Evolutionary conservation across 2,888 invertebrate genomes (phyloP), one percentile per base, ranked within the genome.

Genomic region (Rotaria socialis): DNA sequence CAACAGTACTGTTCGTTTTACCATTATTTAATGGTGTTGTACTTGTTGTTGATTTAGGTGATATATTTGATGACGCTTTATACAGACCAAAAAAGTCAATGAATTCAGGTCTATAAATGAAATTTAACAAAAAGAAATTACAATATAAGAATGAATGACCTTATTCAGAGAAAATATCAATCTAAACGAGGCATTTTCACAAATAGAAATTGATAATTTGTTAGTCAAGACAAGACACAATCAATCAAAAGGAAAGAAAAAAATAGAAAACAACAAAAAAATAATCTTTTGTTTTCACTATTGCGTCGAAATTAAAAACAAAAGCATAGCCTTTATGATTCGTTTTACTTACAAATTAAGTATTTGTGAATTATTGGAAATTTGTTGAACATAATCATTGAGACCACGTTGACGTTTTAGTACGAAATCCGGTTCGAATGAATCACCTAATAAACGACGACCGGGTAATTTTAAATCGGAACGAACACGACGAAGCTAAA

Each of bases 381-480:
- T 24, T n/a, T 85, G 58, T 67, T 86, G 85, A 24, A 85, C 67
- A 75, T 75, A 86, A 41, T 47, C 22, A n/a, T 86, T 85, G 22
- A 86, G 41, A 27, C 52, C 85, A 35, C 43, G 41, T 43, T 74
- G 67, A 52, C 86, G 43, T 52, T 86, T 86, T 24, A 67, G 16
- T 41, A 86, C 85, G n/a, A 86, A 86, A 41, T 75, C 74, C 1
- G 60, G 55, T 85, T 85, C 84, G 24, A 86, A 86, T 7, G 85
- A 85, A 52, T 86, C 85, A 84, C 86, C 86, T 75, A 86, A 80
- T 24, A 80, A 47, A 47, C 80, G 43, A 10, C 47, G 85, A 11
- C 86, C 86, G 11, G 86, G 86, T 85, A 86, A 58, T 56, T 85
- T 74, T 27, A 86, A 35, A 58, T 85, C 80, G 7, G 47, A 47